These are phyloP conservation scores for Poeciliopsis presidionis DNA, from an alignment of 2,797 vertebrate genomes.

Conservation along the genomic window DNA sequence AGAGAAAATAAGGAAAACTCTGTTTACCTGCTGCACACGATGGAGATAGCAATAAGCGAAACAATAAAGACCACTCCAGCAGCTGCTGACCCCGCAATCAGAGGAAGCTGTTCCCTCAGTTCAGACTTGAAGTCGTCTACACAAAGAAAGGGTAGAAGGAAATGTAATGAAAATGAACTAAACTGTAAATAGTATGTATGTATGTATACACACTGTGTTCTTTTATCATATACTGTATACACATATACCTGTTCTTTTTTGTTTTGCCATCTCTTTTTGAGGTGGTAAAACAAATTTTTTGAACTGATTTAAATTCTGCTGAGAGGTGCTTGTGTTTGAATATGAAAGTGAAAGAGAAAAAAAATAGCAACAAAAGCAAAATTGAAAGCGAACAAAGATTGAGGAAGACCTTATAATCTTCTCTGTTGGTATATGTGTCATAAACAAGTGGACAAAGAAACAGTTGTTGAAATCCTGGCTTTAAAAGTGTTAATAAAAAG, in stretches of 20 bases:
- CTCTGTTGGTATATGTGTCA: constrained; percentile 47
- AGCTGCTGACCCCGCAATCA: constrained; percentile 95
- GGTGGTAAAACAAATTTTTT: constrained; percentile 2
- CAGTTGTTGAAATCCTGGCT: constrained; percentile 57
- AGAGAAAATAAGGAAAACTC: constrained; percentile 5
- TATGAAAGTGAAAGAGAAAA: constrained; percentile 36
- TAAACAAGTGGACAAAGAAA: constrained; percentile 52
- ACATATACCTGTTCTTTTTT: background rate
- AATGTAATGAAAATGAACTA: constrained; percentile 2
- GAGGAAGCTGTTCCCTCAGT: constrained; percentile 94
- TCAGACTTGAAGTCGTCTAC: constrained; percentile 98
- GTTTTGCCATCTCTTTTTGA: background rate
- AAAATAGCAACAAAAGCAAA: constrained; percentile 21
- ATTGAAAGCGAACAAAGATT: constrained; percentile 17
- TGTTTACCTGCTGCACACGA: constrained; percentile 96
- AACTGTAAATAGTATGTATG: background rate
- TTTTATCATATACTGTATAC: constrained; percentile 3
- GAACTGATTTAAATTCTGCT: constrained; percentile 33
- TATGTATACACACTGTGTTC: background rate
- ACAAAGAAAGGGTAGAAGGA: constrained; percentile 43
- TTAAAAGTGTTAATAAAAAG: constrained; percentile 40
- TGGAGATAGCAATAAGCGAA: constrained; percentile 95
- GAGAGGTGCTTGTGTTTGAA: constrained; percentile 54
- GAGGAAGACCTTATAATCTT: constrained; percentile 18
- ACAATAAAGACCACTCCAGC: constrained; percentile 97